Evolutionary conservation across 2,888 invertebrate genomes (phyloP), one percentile per base, ranked within the genome.

Genomic region (Pherbina coryleti): DNA sequence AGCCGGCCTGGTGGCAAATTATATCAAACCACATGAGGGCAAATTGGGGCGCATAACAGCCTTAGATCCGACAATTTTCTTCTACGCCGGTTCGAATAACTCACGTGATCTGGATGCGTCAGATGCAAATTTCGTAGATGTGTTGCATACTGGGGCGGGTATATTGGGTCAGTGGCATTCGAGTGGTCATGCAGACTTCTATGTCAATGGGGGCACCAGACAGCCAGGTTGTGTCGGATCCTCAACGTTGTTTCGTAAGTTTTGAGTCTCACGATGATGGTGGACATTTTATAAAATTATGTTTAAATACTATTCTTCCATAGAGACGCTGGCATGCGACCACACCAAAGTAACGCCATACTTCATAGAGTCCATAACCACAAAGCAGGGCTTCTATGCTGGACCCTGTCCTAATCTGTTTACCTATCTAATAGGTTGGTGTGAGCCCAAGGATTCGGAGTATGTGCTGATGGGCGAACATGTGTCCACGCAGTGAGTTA

Each of bases 301-400:
- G 73, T 19, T 7, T 1, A 17, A 14, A 3, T 31, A 66, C 72
- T 66, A 71, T 34, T 67, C 55, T 75, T 78, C 90, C 90, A 22
- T 89, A 96, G 96, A 95, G 91, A 96, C 96, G 0, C 90, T 96
- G 79, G 95, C 96, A 34, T 96, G 96, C 88, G 96, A 96, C 88
- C 96, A 96, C 87, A 96, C 96, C 7, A 96, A 95, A 91, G 96
- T 96, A 79, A 96, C 96, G 3, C 96, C 96, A 11, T 96, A 96
- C 88, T 96, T 96, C 88, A 96, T 96, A 82, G 96, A 96, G 89
- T 96, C 96, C 0, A 96, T 96, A 83, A 95, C 94, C 84, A 93
- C 94, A 19, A 93, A 92, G 76, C 91, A 91, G 19, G 96, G 96
- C 28, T 96, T 96, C 88, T 96, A 95, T 93, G 95, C 96, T 2